Base-by-base conservation (phyloP, 2,888 invertebrate species). In the Ormyrus thymus region DNA sequence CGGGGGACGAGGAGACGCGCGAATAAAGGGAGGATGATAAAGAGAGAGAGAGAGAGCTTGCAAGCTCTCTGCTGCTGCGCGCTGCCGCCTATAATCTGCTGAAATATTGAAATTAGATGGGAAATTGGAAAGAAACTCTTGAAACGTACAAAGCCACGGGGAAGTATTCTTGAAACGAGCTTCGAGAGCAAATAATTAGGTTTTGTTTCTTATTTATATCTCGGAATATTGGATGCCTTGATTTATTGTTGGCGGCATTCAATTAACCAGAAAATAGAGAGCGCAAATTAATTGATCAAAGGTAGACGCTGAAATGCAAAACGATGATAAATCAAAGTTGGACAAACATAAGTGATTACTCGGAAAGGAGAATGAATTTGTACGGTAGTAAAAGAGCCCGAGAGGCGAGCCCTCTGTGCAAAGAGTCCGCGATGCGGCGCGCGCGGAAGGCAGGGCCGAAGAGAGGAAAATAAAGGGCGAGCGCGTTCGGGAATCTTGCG, bases 331-430 rank as follows among this genome's bases (percentile, higher is more conserved):
- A 29, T 29, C 29, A 29, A 29, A 29, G 29, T 29, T 29, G 29
- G 29, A 29, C 29, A 29, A 29, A 29, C 29, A 29, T 29, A 29
- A 29, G 29, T 29, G 4, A 45, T 58, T 11, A 61, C 61, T 61
- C 11, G 11, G 7, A 61, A 61, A 11, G 43, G 55, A n/a, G 55
- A 55, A 58, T 58, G 29, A 29, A 29, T 29, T 29, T 29, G 29
- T 29, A 29, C 29, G 8, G 13, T 11, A 45, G n/a, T 51, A 13
- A 78, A 80, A 71, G 68, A 66, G 65, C 29, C 62, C 74, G 29
- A 7, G 64, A 58, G 46, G 10, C 56, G 65, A 79, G 83, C 78
- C 81, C 76, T 79, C 29, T 13, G 83, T 75, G 1, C 7, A 58
- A 7, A 29, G 29, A 6, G 6, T 58, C 29, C 29, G 13, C 51